These are phyloP conservation scores for Synergus japonicus DNA, from an alignment of 2,888 invertebrate genomes.

Conservation along the genomic window DNA sequence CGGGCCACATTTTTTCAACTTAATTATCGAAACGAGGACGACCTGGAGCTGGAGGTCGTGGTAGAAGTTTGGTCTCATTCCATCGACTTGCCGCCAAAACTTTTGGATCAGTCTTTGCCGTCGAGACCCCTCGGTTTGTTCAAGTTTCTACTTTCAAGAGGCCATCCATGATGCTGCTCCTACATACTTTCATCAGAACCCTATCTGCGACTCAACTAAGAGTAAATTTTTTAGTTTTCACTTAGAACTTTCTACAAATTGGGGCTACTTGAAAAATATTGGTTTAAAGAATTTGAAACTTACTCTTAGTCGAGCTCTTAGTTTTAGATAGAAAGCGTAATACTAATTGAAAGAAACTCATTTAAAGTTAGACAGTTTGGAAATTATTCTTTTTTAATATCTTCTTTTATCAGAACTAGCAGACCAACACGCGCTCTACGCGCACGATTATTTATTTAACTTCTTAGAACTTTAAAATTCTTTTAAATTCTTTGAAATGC, in stretches of 20 bases:
- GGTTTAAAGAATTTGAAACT: background rate
- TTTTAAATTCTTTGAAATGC: too few relatives aligned
- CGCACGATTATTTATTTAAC: too few relatives aligned
- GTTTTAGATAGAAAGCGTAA: background rate
- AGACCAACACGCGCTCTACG: too few relatives aligned
- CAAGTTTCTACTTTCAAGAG: constrained; percentile 54
- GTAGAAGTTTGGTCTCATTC: constrained; percentile 32
- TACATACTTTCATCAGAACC: constrained; percentile 36
- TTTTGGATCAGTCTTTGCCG: constrained; percentile 58
- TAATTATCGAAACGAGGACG: constrained; percentile 68
- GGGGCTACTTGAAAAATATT: constrained; percentile 11
- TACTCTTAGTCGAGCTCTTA: too few relatives aligned
- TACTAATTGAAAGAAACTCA: constrained; percentile 7
- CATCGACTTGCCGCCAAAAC: constrained; percentile 53
- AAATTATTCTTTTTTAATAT: too few relatives aligned
- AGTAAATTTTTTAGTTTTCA: constrained; percentile 31
- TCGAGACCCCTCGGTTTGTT: constrained; percentile 48
- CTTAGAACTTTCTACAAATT: constrained; percentile 21
- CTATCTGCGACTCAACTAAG: constrained; percentile 8
- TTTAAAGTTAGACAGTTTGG: background rate
- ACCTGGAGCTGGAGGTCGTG: constrained; percentile 46
- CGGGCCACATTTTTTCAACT: constrained; percentile 70
- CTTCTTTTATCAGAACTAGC: too few relatives aligned
- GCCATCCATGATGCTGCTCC: constrained; percentile 42
- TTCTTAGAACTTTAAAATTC: too few relatives aligned